Evolutionary conservation across 2,113 vertebrate species (phyloP), one percentile per base, ranked within the genome.

Genomic region (Myxocyprinus asiaticus): DNA sequence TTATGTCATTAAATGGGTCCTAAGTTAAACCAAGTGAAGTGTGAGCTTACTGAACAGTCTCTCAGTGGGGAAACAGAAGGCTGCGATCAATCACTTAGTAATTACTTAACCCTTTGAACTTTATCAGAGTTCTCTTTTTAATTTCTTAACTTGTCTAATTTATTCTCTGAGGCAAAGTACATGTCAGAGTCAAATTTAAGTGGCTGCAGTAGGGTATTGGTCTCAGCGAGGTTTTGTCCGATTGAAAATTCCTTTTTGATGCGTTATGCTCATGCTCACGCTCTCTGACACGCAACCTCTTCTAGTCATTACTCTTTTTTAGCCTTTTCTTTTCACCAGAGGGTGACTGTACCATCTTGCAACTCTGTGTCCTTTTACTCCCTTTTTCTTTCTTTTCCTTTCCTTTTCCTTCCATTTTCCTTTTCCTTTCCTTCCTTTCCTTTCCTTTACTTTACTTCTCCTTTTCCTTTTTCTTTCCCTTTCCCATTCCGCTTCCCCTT

Each of bases 31-130:
- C 63, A 63, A 81, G 83, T 65, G 66, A 86, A 85, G 87, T 81
- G 7, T 85, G 82, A 88, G 86, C 82, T 88, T 82, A 84, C 71
- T 85, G 86, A 86, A 77, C 53, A 53, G 42, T 42, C 64, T 15
- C 56, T 62, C 58, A 50, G 44, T 47, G 71, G 22, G 43, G 22
- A 72, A 4, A 33, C 22, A 33, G 22, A 33, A 33, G 22, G 22
- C 22, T 33, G 22, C 22, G 22, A 33, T 1, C 22, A 33, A 33
- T 33, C 22, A 33, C 22, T 33, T 33, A 33, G 22, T 33, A 33
- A 33, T 33, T n/a, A n/a, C n/a, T n/a, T 33, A 33, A 33, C 22
- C 22, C 22, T 33, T 33, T 33, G 22, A 33, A 33, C 22, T 74
- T 74, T 7, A 62, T 63, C 45, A 50, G 9, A 74, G 44, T 50